Percentiles rank a stretch among this genome's conserved stretches.
These are phyloP conservation scores for Euplagia quadripunctaria DNA, from an alignment of 2,888 invertebrate species.

Conservation along the genomic window DNA sequence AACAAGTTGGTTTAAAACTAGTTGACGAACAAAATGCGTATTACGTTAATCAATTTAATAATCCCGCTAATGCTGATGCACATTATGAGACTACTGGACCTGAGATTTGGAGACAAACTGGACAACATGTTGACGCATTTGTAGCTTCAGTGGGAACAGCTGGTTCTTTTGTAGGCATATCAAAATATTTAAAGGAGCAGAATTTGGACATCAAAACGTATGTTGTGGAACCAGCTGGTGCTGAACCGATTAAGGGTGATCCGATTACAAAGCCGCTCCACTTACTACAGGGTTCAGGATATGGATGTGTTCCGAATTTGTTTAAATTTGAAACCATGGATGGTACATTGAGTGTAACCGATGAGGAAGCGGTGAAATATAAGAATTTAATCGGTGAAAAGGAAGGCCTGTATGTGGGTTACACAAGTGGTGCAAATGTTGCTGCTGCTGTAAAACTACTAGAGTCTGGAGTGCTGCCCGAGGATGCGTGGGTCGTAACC, in stretches of 20 bases:
- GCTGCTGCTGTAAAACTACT: conserved; percentile 79
- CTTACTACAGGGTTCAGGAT: conserved; percentile 81
- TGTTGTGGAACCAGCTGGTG: conserved; percentile 79
- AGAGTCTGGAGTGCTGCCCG: conserved; percentile 72
- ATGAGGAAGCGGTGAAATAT: conserved; percentile 75
- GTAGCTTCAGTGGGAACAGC: conserved; percentile 80
- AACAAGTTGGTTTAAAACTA: conserved; percentile 69
- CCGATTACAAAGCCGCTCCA: conserved; percentile 79
- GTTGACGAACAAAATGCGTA: conserved; percentile 73
- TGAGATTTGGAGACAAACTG: conserved; percentile 82
- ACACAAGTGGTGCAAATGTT: conserved; percentile 81
- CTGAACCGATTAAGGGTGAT: conserved; percentile 77
- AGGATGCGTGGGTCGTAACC: conserved; percentile 80
- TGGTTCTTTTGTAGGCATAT: conserved; percentile 77
- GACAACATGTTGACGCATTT: conserved; percentile 78
- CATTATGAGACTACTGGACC: conserved; percentile 82
- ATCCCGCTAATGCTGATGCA: conserved; percentile 68
- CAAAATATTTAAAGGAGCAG: conserved; percentile 77
- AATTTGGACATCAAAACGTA: conserved; percentile 71
- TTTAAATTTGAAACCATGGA: conserved; percentile 78
- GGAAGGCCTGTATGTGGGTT: conserved; percentile 81
- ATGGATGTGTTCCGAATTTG: conserved; percentile 76
- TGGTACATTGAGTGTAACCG: conserved; percentile 74
- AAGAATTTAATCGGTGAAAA: conserved; percentile 74
- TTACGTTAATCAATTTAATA: conserved; percentile 80